A percentile compares a stretch with the other conserved stretches of the same genome.
These are phyloP conservation scores for Zosterops japonicus DNA, from an alignment of 2,113 vertebrate species.

Conservation along the genomic window DNA sequence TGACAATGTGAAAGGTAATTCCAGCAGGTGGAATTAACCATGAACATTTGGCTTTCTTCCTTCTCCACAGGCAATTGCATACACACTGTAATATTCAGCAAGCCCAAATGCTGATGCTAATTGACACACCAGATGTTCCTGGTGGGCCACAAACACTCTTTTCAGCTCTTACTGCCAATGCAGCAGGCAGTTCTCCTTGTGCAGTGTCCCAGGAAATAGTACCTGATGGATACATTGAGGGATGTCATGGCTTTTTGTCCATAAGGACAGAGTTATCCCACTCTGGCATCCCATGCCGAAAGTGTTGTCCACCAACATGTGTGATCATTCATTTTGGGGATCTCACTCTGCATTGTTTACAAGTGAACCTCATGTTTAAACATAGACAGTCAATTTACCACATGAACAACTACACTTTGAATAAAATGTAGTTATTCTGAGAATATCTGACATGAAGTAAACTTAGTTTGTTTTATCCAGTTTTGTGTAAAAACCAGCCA, in stretches of 20 bases:
- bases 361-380: neutral
- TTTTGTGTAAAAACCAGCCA: neutral
- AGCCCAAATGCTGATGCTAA: neutral
- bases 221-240: neutral
- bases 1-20: neutral
- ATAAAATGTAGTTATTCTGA: neutral
- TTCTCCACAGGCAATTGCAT: neutral
- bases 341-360: neutral
- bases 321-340: neutral
- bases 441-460: neutral
- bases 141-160: rapidly evolving
- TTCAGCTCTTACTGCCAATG: neutral
- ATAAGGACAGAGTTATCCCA: neutral
- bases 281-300: neutral
- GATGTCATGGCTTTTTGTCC: neutral
- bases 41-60: neutral
- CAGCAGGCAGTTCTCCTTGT: neutral
- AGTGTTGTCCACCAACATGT: rapidly evolving
- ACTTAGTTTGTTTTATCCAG: neutral
- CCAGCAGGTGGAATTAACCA: constrained; percentile 21
- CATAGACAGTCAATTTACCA: neutral
- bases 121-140: constrained; percentile 35
- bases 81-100: neutral
- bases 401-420: neutral
- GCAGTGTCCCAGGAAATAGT: neutral